These are phyloP conservation scores for Xiphorhynchus erythropygius DNA, from an alignment of 2,797 vertebrate species.

Conservation along the genomic window DNA sequence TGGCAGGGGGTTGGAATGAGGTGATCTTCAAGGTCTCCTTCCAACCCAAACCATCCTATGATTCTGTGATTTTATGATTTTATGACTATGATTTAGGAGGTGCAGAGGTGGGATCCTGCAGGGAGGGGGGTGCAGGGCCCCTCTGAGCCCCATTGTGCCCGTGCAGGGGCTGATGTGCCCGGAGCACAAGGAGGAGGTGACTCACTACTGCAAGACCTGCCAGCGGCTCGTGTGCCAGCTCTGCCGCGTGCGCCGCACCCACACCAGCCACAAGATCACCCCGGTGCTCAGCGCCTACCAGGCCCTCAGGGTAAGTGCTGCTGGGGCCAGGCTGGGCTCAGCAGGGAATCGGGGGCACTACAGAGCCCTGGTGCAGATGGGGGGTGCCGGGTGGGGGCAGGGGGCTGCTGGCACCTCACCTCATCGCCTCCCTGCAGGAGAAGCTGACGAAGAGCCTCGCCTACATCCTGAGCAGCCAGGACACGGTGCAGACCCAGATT, in stretches of 20 bases:
- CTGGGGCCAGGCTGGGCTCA: neutral
- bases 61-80: neutral
- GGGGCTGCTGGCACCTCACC: neutral
- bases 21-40: neutral
- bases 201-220: constrained; percentile 93
- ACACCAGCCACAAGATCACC: constrained; percentile 92
- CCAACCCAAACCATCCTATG: too few relatives aligned
- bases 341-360: neutral
- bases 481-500: constrained; percentile 90
- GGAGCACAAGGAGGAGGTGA: constrained; percentile 92
- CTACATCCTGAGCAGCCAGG: constrained; percentile 92
- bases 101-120: too few relatives aligned
- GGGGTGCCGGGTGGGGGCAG: fast-evolving
- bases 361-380: neutral
- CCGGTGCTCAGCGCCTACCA: constrained; percentile 92
- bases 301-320: constrained; percentile 86
- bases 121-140: fast-evolving
- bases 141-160: neutral
- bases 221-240: constrained; percentile 90
- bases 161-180: constrained; percentile 89
- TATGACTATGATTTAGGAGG: neutral
- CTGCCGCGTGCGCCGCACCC: constrained; percentile 89
- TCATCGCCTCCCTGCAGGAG: constrained; percentile 77
- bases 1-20: neutral
- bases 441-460: constrained; percentile 91